phyloP scores from a whole-genome alignment of 2,113 vertebrate species.

The Nettapus auritus region DNA sequence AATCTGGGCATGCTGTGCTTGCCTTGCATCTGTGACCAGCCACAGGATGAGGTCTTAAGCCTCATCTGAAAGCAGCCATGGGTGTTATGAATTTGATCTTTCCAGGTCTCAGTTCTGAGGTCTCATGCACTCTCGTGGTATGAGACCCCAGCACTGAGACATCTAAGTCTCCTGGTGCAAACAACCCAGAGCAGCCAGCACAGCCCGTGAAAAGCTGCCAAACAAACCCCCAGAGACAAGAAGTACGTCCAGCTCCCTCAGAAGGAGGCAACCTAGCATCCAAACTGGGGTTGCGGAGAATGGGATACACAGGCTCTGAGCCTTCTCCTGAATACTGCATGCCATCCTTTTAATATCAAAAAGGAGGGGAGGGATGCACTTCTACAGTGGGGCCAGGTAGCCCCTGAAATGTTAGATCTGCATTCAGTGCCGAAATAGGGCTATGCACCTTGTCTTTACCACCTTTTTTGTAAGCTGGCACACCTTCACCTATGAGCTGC shows the following conservation, averaged over 20 bases:
- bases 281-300: not conserved
- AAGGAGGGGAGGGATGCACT: not conserved
- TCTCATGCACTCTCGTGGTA: not conserved
- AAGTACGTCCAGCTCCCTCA: not conserved
- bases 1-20: fast-evolving
- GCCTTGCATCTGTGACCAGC: not conserved
- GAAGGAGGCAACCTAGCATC: not conserved
- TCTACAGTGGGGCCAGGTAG: not conserved
- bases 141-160: not conserved
- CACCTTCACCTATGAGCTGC: not conserved
- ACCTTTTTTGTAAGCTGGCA: not conserved
- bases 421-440: not conserved
- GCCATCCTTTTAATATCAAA: not conserved
- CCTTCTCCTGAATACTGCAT: not conserved
- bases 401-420: not conserved
- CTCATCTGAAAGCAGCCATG: not conserved
- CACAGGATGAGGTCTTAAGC: not conserved
- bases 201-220: not conserved
- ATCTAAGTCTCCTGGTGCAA: fast-evolving
- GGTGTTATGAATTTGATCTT: not conserved
- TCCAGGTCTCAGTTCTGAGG: not conserved
- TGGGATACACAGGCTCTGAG: not conserved
- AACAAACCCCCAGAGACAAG: not conserved
- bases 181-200: fast-evolving
- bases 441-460: not conserved